Conservation (phyloP, 2,888 invertebrate species). For the Hirtodrosophila alboralis region DNA sequence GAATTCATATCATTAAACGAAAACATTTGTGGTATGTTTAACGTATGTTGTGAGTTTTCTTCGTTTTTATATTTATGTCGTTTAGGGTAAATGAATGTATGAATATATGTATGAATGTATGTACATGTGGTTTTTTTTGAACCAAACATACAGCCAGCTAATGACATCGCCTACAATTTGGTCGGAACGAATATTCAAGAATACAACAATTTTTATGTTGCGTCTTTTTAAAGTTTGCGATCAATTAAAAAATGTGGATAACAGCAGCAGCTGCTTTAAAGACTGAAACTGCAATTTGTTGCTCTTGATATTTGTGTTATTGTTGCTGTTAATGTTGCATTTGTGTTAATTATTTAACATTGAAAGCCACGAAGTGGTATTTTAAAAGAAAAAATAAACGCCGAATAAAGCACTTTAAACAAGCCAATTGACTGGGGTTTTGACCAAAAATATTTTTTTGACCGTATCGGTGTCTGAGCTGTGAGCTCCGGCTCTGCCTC, state of each 20-base stretch:
- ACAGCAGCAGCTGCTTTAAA: slow-evolving; percentile 9
- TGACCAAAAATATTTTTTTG: slow-evolving; percentile 45
- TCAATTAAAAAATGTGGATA: slow-evolving; percentile 27
- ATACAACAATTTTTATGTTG: no score
- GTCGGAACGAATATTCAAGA: no score
- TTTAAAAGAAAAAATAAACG: slow-evolving; percentile 23
- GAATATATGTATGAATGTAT: no score
- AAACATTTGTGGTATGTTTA: no score
- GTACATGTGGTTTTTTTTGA: no score
- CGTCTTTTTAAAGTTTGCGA: slow-evolving; percentile 27
- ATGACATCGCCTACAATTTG: no score
- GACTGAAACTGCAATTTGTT: slow-evolving; percentile 37
- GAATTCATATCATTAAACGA: no score
- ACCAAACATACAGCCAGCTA: no score
- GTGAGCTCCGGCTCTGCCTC: slow-evolving; percentile 23
- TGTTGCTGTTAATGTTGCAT: slow-evolving; percentile 38
- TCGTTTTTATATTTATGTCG: no score
- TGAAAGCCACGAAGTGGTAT: slow-evolving; percentile 51
- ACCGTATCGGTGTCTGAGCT: slow-evolving; percentile 30
- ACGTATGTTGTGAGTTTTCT: no score
- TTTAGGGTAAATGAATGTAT: no score
- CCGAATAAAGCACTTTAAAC: slow-evolving; percentile 14
- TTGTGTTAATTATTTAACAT: slow-evolving; percentile 73
- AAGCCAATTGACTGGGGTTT: slow-evolving; percentile 43
- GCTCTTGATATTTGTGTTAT: slow-evolving; percentile 6